Percentiles rank a stretch among this genome's conserved stretches.
phyloP scores from a whole-genome alignment of 2,797 vertebrate genomes.

The Adelosebastes latens region DNA sequence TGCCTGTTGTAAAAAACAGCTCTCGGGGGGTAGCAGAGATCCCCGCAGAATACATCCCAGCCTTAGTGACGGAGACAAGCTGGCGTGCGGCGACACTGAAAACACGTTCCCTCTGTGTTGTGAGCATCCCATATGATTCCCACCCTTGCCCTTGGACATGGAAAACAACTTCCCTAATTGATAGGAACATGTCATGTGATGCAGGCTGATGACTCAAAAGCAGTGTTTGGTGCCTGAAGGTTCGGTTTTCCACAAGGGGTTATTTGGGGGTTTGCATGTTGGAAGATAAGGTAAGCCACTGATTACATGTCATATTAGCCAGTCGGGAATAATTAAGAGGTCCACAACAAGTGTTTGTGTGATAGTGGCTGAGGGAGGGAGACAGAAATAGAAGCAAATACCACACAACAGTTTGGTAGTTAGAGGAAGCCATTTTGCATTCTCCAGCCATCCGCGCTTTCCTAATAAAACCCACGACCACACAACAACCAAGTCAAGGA shows the following conservation, averaged over 20 bases:
- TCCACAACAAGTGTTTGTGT: not conserved
- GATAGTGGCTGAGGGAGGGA: not conserved
- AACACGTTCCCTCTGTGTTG: constrained; percentile 48
- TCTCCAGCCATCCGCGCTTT: constrained; percentile 1
- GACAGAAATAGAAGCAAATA: not conserved
- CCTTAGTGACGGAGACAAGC: constrained; percentile 58
- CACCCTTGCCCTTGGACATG: constrained; percentile 42
- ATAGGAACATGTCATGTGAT: constrained; percentile 40
- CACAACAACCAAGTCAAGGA: not conserved
- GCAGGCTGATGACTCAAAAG: constrained; percentile 28
- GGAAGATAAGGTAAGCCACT: constrained; percentile 14
- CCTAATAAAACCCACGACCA: constrained; percentile 28
- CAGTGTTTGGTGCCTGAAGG: constrained; percentile 40
- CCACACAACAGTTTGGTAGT: constrained; percentile 2
- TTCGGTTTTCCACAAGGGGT: constrained; percentile 11
- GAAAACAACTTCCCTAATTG: constrained; percentile 70
- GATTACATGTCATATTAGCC: constrained; percentile 51
- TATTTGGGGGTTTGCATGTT: constrained; percentile 11
- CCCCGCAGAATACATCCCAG: constrained; percentile 50
- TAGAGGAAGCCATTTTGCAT: constrained; percentile 39
- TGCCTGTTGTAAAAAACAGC: constrained; percentile 16
- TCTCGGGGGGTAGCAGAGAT: constrained; percentile 37
- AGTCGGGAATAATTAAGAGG: constrained; percentile 35
- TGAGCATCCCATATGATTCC: constrained; percentile 60
- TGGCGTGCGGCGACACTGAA: constrained; percentile 39